Base-by-base conservation (phyloP, 2,888 invertebrate species). In the Oxyscelio sp. region DNA sequence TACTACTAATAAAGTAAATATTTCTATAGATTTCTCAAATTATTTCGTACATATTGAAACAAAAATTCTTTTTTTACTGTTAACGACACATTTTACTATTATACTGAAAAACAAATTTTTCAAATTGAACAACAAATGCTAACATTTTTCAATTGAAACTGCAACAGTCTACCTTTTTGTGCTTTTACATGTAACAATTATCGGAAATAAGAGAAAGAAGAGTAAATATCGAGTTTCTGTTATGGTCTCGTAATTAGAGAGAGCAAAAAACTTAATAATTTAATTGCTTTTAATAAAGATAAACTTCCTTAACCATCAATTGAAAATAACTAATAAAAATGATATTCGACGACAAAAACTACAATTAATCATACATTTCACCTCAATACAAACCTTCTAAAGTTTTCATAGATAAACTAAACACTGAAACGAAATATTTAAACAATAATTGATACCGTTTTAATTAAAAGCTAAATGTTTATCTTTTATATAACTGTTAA, bases 131-230 rank as follows among this genome's bases (percentile, higher is more conserved):
- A n/a, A n/a, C n/a, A n/a, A n/a, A n/a, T n/a, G n/a, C n/a, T n/a
- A 27, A 27, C 6, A 27, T 27, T 27, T 6, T 27, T 27, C 27
- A 27, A 27, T 38, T 38, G 17, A 11, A 34, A 24, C 1, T 58
- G n/a, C 17, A 59, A 40, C 22, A 40, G 17, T 11, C 6, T n/a
- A 59, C 4, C 6, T n/a, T 13, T 34, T 5, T 31, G n/a, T 38
- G 13, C 24, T 61, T 61, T 61, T 27, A 17, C 43, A 17, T 61
- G 17, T 43, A 11, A 61, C 61, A 61, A 61, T 61, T 45, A 61
- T 61, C 61, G 24, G 45, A 61, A 45, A 61, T 17, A 61, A 61
- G n/a, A 61, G 61, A 58, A 58, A 15, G 61, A 61, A n/a, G 24
- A 61, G 15, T 38, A 43, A 13, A 61, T 15, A 24, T n/a, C n/a